Evolutionary conservation across 2,113 vertebrate genomes (phyloP).

Genomic region (Eira barbara): DNA sequence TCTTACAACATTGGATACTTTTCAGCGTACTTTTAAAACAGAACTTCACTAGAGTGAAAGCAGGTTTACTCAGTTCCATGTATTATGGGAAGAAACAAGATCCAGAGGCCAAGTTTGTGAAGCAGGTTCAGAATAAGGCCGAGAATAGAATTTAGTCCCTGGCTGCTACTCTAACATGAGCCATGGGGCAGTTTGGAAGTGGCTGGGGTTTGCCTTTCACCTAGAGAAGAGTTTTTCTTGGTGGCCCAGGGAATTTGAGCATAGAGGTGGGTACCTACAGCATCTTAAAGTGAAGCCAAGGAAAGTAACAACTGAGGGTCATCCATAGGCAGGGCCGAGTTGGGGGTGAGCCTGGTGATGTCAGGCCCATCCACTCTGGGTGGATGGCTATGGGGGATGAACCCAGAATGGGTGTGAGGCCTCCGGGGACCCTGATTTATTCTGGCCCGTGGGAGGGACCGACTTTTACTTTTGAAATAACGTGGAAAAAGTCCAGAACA

Average conservation of each 20-base stretch:
- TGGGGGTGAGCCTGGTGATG: conserved; percentile 11
- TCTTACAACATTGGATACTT: background rate
- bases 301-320: background rate
- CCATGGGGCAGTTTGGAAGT: background rate
- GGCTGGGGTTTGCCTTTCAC: background rate
- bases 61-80: background rate
- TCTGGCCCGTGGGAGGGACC: conserved; percentile 42
- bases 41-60: background rate
- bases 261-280: conserved; percentile 25
- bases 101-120: background rate
- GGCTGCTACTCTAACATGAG: background rate
- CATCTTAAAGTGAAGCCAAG: background rate
- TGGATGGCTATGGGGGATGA: background rate
- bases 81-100: background rate
- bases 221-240: background rate
- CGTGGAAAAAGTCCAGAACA: background rate
- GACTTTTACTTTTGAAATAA: conserved; percentile 12
- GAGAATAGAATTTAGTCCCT: background rate
- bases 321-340: conserved; percentile 38
- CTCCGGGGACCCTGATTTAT: conserved; percentile 49
- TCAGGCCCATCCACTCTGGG: background rate
- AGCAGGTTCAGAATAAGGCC: background rate
- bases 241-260: background rate
- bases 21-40: background rate
- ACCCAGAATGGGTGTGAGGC: background rate